These are phyloP conservation scores for Ceratina calcarata DNA, from an alignment of 1,140 invertebrate genomes.

Conservation along the genomic window DNA sequence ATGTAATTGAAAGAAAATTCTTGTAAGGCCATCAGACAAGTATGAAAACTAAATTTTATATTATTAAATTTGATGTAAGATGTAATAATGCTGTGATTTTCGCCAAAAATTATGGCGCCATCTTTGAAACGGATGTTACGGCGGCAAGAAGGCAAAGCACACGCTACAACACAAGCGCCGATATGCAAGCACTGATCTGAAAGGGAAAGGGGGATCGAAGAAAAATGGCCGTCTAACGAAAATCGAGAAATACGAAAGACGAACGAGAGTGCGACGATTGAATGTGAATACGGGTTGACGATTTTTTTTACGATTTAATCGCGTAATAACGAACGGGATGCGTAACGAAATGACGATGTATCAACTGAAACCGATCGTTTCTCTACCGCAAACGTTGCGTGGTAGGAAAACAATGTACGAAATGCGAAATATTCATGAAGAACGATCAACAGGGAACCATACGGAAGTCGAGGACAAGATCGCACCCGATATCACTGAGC, in stretches of 20 bases:
- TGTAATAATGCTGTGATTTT: constrained; percentile 7
- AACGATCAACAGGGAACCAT: constrained; percentile 70
- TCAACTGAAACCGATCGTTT: constrained; percentile 80
- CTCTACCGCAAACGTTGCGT: constrained; percentile 76
- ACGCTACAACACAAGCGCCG: not conserved
- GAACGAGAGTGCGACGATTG: constrained; percentile 42
- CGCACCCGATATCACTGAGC: constrained; percentile 82
- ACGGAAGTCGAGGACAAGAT: constrained; percentile 75
- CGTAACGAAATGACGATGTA: constrained; percentile 80
- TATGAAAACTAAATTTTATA: not conserved
- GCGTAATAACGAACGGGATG: constrained; percentile 12
- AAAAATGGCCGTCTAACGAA: constrained; percentile 38
- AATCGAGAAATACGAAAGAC: constrained; percentile 48
- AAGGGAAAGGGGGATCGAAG: not conserved
- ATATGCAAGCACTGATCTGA: not conserved
- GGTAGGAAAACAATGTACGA: constrained; percentile 84
- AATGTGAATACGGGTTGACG: constrained; percentile 12
- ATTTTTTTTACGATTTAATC: constrained; percentile 21
- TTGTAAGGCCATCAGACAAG: not conserved
- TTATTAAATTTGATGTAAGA: not conserved
- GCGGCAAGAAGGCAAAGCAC: not conserved
- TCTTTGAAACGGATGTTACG: constrained; percentile 42
- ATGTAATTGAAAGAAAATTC: not conserved
- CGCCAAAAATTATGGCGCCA: constrained; percentile 23
- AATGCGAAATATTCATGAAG: constrained; percentile 82